These are phyloP conservation scores for Chelonoidis abingdonii DNA, from an alignment of 2,113 vertebrate genomes.

Conservation along the genomic window DNA sequence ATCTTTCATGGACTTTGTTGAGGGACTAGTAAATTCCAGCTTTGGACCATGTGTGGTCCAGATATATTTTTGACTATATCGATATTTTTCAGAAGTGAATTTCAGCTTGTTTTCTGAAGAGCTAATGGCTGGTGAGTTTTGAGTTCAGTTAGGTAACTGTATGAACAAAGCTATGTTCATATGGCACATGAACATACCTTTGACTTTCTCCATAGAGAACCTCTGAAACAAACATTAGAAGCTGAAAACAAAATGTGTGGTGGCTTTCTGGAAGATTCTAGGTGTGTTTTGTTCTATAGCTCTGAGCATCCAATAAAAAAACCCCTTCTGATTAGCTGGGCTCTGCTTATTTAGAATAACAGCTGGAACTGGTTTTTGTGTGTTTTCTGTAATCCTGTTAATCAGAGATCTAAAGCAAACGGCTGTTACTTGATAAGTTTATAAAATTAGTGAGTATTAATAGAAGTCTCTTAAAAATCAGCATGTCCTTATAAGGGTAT, in stretches of 20 bases:
- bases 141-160: neutral
- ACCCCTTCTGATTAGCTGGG: neutral
- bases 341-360: conserved; percentile 8
- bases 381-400: neutral
- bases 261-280: conserved; percentile 22
- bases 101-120: neutral
- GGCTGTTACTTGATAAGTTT: conserved; percentile 3
- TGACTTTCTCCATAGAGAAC: neutral
- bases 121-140: neutral
- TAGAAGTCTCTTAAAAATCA: neutral
- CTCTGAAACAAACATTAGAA: conserved; percentile 33
- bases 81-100: neutral
- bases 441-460: neutral
- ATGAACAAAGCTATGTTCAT: neutral
- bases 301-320: neutral
- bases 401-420: neutral
- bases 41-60: neutral
- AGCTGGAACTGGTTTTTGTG: neutral
- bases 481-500: neutral
- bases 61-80: neutral
- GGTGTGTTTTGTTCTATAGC: conserved; percentile 2
- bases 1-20: neutral
- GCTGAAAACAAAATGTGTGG: conserved; percentile 8
- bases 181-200: neutral
- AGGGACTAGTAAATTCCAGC: neutral